Percentiles rank a stretch among this genome's conserved stretches.
These are phyloP conservation scores for Carpatolechia fugitivella DNA, from an alignment of 2,888 invertebrate species.

Conservation along the genomic window DNA sequence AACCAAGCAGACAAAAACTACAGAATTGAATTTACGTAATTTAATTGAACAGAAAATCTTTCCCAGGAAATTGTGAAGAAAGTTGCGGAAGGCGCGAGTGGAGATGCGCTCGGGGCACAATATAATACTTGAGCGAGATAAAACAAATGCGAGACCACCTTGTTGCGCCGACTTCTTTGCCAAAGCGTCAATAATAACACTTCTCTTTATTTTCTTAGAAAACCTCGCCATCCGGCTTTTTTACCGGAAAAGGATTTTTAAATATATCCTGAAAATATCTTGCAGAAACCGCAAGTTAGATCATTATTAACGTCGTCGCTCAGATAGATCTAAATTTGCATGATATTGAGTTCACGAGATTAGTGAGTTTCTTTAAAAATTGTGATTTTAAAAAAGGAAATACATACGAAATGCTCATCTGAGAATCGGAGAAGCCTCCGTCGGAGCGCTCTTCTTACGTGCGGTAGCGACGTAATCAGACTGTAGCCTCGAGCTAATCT, in stretches of 20 bases:
- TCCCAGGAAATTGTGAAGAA: constrained; percentile 59
- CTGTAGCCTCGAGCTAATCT: constrained; percentile 71
- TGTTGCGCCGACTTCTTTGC: constrained; percentile 53
- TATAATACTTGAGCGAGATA: constrained; percentile 59
- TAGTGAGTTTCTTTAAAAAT: constrained; percentile 25
- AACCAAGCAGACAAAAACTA: constrained; percentile 51
- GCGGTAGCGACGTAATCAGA: constrained; percentile 59
- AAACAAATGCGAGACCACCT: constrained; percentile 60
- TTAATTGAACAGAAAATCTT: constrained; percentile 65
- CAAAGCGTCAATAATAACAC: constrained; percentile 54
- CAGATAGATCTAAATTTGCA: constrained; percentile 26
- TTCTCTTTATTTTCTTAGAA: constrained; percentile 40
- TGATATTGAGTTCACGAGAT: constrained; percentile 32
- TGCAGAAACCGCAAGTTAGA: neutral
- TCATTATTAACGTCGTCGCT: constrained; percentile 12
- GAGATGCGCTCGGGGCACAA: constrained; percentile 55
- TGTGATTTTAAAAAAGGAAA: constrained; percentile 29
- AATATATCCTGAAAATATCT: constrained; percentile 15
- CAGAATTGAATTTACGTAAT: constrained; percentile 60
- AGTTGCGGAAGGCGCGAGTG: constrained; percentile 55
- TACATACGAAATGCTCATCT: constrained; percentile 49
- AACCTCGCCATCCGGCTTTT: constrained; percentile 26
- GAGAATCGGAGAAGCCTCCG: constrained; percentile 50
- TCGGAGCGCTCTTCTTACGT: constrained; percentile 54
- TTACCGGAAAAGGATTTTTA: constrained; percentile 18